Evolutionary conservation across 2,113 vertebrate genomes (phyloP).

Genomic region (Rhabdomys dilectus): DNA sequence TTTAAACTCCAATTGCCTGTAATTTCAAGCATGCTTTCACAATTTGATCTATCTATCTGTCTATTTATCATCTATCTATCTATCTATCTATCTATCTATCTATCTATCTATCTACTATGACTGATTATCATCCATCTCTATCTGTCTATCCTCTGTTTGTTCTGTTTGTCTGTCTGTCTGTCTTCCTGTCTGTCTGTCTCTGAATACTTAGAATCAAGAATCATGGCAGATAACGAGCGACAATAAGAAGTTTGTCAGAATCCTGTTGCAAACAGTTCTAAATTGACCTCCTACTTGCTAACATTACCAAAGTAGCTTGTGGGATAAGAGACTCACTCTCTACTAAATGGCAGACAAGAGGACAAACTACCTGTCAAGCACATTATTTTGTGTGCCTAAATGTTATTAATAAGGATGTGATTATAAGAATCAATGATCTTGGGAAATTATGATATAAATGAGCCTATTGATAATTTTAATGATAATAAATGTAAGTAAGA

Average conservation of each 20-base stretch:
- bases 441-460: neutral
- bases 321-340: neutral
- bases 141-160: neutral
- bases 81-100: neutral
- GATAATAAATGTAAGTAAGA: slow-evolving; percentile 19
- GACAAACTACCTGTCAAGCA: neutral
- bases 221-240: neutral
- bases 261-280: neutral
- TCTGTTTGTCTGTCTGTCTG: neutral
- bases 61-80: neutral
- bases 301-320: neutral
- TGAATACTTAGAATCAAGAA: neutral
- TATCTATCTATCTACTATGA: neutral
- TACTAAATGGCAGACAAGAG: neutral
- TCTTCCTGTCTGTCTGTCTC: neutral
- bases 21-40: neutral
- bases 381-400: neutral
- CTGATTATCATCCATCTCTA: neutral
- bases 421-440: neutral
- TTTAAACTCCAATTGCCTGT: neutral
- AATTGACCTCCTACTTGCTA: neutral
- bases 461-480: neutral
- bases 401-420: neutral
- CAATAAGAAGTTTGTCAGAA: neutral
- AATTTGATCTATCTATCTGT: no score